phyloP scores from a whole-genome alignment of 2,113 vertebrate genomes.

The Brachyistius frenatus region DNA sequence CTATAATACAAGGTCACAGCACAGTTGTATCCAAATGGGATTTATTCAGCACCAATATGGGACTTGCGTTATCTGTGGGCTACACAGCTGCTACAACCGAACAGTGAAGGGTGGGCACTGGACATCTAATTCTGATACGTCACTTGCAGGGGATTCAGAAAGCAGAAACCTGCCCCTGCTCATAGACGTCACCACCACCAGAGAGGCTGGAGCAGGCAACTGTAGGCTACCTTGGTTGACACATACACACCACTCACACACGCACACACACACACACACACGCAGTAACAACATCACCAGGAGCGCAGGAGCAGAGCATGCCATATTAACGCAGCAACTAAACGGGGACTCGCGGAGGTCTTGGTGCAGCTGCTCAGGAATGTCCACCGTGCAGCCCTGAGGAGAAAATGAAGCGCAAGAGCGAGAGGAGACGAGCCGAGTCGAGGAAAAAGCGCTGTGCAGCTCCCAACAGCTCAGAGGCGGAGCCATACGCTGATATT shows the following conservation, averaged over 20 bases:
- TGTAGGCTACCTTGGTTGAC: slow-evolving; percentile 42
- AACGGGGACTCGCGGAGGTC: slow-evolving; percentile 29
- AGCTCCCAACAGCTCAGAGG: slow-evolving; percentile 75
- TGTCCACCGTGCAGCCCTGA: slow-evolving; percentile 60
- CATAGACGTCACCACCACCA: slow-evolving; percentile 76
- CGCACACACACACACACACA: slow-evolving; percentile 15
- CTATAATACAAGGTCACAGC: background rate
- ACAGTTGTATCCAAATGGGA: background rate
- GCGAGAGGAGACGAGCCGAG: slow-evolving; percentile 83
- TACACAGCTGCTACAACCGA: slow-evolving; percentile 33
- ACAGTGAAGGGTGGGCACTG: slow-evolving; percentile 62
- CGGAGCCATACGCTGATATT: slow-evolving; percentile 81
- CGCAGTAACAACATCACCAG: too few species aligned
- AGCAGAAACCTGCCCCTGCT: slow-evolving; percentile 79
- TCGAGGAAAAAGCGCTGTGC: slow-evolving; percentile 83
- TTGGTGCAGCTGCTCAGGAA: slow-evolving; percentile 36
- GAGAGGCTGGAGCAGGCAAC: slow-evolving; percentile 57
- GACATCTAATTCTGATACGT: slow-evolving; percentile 75
- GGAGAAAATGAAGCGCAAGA: slow-evolving; percentile 86
- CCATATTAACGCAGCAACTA: slow-evolving; percentile 31
- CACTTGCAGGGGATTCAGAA: slow-evolving; percentile 77
- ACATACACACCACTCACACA: slow-evolving; percentile 24
- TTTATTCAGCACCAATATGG: background rate
- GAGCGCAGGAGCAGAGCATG: slow-evolving; percentile 22
- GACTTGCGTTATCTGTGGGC: background rate